Conservation (phyloP, 2,797 vertebrate genomes). For the Xyrichtys novacula region DNA sequence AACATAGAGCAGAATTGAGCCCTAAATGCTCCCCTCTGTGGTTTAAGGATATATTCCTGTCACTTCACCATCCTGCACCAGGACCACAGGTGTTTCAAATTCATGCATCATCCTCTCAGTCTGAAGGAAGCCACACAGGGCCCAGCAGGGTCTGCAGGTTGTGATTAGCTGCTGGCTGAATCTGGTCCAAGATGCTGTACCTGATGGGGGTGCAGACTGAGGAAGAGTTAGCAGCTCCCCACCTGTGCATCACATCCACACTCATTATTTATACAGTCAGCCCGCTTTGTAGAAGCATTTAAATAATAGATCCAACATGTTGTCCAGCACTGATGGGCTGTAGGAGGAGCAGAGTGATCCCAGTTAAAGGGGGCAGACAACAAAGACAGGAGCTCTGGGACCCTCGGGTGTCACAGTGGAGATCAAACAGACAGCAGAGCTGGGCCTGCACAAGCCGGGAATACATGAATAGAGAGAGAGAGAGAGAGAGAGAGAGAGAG, state of each 20-base stretch:
- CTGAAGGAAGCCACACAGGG: neutral
- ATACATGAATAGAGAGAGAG: conserved; percentile 50
- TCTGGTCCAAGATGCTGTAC: neutral
- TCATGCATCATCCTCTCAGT: neutral
- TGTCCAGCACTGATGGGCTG: conserved; percentile 30
- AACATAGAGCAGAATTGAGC: no score
- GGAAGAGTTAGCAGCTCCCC: conserved; percentile 3
- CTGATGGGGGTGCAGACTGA: neutral
- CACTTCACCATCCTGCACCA: neutral
- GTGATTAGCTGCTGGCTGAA: neutral
- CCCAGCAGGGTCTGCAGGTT: neutral
- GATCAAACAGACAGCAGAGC: conserved; percentile 48
- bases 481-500: conserved; percentile 7
- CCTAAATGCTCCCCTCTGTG: conserved; percentile 1
- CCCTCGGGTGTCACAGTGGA: conserved; percentile 30
- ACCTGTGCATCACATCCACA: neutral
- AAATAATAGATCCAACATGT: conserved; percentile 57
- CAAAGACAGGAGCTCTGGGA: conserved; percentile 35
- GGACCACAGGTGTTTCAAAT: neutral
- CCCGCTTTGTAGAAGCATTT: conserved; percentile 35
- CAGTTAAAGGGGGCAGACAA: conserved; percentile 37
- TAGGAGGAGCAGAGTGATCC: conserved; percentile 13
- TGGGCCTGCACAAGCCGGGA: conserved; percentile 13
- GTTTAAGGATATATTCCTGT: neutral
- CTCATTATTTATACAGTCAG: conserved; percentile 12